Evolutionary conservation across 2,888 invertebrate species (phyloP), one percentile per base, ranked within the genome.

Genomic region (Lepidonotus clava): DNA sequence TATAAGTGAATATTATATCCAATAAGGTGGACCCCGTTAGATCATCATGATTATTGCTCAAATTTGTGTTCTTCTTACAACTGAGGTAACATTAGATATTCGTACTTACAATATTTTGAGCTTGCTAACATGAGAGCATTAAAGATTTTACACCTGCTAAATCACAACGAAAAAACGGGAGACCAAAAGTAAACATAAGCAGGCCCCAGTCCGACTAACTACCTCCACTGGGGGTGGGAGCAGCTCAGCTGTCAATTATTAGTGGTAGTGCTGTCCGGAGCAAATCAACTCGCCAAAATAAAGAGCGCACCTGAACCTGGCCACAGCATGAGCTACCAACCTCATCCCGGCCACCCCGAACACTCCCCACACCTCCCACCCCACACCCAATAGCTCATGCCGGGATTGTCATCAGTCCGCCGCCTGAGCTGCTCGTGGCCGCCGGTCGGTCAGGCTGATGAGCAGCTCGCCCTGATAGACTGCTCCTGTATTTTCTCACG

Each of bases 401-500:
- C 24, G 28, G 24, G 28, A 32, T 32, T 61, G 61, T 61, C 61
- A 24, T 32, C 46, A 46, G 8, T 18, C 24, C 28, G 61, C 61
- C 61, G 28, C 24, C 61, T 46, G 8, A 6, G 8, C 18, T 18
- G 8, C 46, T 18, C 46, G 46, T 18, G 46, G 8, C 61, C 28
- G 1, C 28, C 21, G 28, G 1, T 24, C 61, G 61, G 61, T 61
- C 61, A 61, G 24, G n/a, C 61, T n/a, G 61, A 61, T 61, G 61
- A 61, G 61, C 28, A 61, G 61, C 61, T 61, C 61, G 24, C 24
- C n/a, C 28, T 61, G 61, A 61, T 61, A 28, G 61, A 61, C 61
- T 4, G 61, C 61, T 61, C 61, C 61, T 61, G 61, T 24, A 61
- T 18, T 61, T 61, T 61, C 61, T 61, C 61, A 61, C 61, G 61